Evolutionary conservation across 2,888 invertebrate species (phyloP).

Genomic region (Spodoptera littoralis): DNA sequence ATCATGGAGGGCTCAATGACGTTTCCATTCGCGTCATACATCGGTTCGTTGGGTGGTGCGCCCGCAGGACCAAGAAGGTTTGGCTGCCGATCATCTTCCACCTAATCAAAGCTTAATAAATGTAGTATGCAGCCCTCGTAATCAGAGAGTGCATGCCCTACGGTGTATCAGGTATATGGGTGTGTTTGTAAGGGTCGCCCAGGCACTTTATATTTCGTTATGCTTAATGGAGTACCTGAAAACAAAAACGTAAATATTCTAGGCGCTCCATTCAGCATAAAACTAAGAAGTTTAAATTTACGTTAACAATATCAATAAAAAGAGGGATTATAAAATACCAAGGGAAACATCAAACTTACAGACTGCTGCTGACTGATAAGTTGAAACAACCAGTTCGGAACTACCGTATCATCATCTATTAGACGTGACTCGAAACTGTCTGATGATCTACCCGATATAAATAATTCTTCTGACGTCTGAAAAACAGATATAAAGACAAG

Average conservation of each 20-base stretch:
- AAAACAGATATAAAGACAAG: conserved; percentile 22
- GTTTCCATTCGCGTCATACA: conserved; percentile 75
- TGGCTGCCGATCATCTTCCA: conserved; percentile 51
- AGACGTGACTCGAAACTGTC: conserved; percentile 76
- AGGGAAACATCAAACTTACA: conserved; percentile 57
- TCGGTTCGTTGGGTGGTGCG: conserved; percentile 61
- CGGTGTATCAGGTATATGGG: conserved; percentile 3
- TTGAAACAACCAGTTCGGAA: conserved; percentile 82
- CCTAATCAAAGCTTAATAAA: conserved; percentile 34
- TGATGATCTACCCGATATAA: conserved; percentile 78
- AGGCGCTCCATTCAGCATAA: conserved; percentile 32
- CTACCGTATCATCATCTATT: conserved; percentile 75
- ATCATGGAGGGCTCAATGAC: conserved; percentile 62
- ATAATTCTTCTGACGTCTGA: conserved; percentile 81
- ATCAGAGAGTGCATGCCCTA: conserved; percentile 1
- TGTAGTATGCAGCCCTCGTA: conserved; percentile 20
- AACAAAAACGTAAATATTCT: conserved; percentile 19
- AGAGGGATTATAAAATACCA: neutral
- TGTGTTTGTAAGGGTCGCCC: conserved; percentile 12
- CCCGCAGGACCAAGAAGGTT: conserved; percentile 40
- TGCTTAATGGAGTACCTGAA: conserved; percentile 52
- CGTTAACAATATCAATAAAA: neutral
- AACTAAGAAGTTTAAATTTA: neutral
- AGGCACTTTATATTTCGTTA: conserved; percentile 38
- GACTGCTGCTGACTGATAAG: conserved; percentile 77